phyloP scores from a whole-genome alignment of 2,797 vertebrate species.

The Ceryle rudis region DNA sequence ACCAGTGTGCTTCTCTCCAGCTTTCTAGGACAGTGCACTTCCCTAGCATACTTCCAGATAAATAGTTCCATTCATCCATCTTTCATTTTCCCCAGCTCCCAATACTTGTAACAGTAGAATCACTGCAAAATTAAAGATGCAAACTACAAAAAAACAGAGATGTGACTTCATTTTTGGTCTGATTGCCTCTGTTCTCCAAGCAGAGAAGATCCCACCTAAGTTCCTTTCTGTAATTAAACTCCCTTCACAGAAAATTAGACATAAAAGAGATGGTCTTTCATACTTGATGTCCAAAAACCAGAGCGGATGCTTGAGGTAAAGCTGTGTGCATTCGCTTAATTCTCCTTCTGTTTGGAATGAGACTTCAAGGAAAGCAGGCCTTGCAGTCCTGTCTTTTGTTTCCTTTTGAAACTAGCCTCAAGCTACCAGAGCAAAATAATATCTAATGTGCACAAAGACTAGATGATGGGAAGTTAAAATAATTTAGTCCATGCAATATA shows the following conservation, averaged over 20 bases:
- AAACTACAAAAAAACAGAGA: neutral
- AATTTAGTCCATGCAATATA: neutral
- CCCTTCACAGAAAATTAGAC: neutral
- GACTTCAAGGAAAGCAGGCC: neutral
- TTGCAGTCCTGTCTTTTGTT: neutral
- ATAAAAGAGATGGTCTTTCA: neutral
- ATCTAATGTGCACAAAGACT: neutral
- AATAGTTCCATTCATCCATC: neutral
- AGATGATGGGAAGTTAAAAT: neutral
- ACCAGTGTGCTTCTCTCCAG: neutral
- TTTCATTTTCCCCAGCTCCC: neutral
- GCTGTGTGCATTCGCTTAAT: neutral
- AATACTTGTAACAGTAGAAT: neutral
- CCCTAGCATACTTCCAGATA: neutral
- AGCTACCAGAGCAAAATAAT: neutral
- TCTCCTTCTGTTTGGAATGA: neutral
- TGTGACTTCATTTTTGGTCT: neutral
- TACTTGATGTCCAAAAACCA: neutral
- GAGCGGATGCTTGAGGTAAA: neutral
- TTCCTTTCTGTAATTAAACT: neutral
- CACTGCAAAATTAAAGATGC: neutral
- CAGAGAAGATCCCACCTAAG: neutral
- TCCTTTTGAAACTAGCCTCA: neutral
- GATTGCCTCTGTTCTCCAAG: neutral
- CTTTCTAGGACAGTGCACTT: neutral